These are phyloP conservation scores for Conistra vaccinii DNA, from an alignment of 2,888 invertebrate species.

Conservation along the genomic window DNA sequence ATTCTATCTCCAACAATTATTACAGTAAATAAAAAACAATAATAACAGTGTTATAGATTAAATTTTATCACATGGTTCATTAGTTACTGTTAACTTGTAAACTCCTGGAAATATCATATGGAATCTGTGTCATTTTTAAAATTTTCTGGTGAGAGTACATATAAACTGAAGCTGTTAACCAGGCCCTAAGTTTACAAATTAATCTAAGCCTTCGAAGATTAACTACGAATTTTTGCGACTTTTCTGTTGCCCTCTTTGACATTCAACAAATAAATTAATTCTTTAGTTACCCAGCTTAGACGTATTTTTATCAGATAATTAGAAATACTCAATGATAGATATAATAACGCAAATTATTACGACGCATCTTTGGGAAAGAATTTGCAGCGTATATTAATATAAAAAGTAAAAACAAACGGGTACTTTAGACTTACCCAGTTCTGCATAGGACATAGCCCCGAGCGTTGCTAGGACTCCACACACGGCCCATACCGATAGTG, in stretches of 20 bases:
- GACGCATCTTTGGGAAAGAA: not conserved
- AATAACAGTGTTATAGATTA: not conserved
- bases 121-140: not conserved
- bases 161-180: not conserved
- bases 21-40: not conserved
- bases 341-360: conserved; percentile 5
- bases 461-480: conserved; percentile 97
- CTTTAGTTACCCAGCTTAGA: not conserved
- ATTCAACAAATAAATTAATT: not conserved
- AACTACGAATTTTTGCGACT: not conserved
- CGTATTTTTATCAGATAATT: not conserved
- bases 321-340: not conserved
- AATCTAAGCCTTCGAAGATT: not conserved
- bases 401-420: conserved; percentile 10
- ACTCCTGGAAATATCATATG: not conserved
- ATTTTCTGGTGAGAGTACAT: not conserved
- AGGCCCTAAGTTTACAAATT: not conserved
- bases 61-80: not conserved
- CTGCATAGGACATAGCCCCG: conserved; percentile 99
- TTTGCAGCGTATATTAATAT: not conserved
- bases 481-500: conserved; percentile 96
- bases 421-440: conserved; percentile 92
- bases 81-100: not conserved
- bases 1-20: not conserved
- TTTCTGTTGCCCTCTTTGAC: conserved; percentile 1